Evolutionary conservation across 2,113 vertebrate species (phyloP), one percentile per base, ranked within the genome.

Genomic region (Agelaius phoeniceus): DNA sequence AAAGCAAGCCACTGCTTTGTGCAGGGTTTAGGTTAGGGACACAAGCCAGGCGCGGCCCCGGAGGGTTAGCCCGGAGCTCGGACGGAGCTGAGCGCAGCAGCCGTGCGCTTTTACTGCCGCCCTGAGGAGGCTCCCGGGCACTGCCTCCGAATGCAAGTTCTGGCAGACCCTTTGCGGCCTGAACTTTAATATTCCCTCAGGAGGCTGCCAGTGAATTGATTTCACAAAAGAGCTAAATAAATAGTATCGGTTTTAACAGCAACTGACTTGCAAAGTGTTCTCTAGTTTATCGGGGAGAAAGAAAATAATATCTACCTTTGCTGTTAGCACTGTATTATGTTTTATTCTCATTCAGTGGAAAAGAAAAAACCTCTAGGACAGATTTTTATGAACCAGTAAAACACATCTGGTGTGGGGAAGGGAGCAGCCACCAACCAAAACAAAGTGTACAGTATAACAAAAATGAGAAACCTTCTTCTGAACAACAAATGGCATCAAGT

Each of bases 21-120:
- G 61, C 61, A 0, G 8, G n/a, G 10, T 48, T 43, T 20, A 6
- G 0, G 1, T 3, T 6, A 33, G 6, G 1, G 62, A 37, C 41
- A 37, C 13, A 15, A 41, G 7, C 8, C 67, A 41, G 79, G 44
- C 58, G 15, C 4, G 2, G 26, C 55, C 3, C 20, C 0, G 43
- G 19, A 39, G 61, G 61, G 62, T 52, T 1, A 11, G 46, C 52
- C 24, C 13, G 8, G 6, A 52, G 67, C 7, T 0, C 5, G 8
- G 65, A 7, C 14, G 5, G 24, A 59, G 84, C 73, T 5, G 52
- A 0, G 15, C 0, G 54, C 31, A 18, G 52, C 49, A 87, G 69
- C 59, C 15, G 2, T 14, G 91, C 63, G 77, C 87, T 90, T 92
- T n/a, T 81, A 35, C 88, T 95, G 96, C 97, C 97, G 95, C 97